These are phyloP conservation scores for Pegea sp. DNA, from an alignment of 23 tunicate genomes.

Conservation along the genomic window DNA sequence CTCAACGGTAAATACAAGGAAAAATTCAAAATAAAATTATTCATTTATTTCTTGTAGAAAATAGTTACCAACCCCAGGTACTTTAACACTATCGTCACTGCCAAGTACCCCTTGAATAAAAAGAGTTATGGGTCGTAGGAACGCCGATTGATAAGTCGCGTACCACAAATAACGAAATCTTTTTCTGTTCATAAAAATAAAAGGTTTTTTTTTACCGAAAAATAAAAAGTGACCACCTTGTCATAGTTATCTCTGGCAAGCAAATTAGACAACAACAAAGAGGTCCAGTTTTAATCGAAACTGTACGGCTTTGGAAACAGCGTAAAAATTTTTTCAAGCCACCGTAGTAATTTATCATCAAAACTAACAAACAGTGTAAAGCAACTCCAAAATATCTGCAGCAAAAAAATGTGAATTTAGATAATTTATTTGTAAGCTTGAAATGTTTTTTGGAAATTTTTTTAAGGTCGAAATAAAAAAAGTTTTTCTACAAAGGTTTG, in stretches of 20 bases:
- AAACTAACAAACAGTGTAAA: conserved; percentile 40
- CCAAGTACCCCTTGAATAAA: conserved; percentile 51
- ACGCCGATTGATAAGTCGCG: conserved; percentile 69
- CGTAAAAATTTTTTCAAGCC: conserved; percentile 18
- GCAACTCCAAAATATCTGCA: conserved; percentile 88
- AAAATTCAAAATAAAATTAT: no score
- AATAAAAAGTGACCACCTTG: background rate
- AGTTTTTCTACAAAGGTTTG: no score
- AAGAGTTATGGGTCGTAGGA: conserved; percentile 34
- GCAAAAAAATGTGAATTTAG: no score
- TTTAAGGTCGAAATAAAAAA: no score
- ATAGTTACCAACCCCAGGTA: conserved; percentile 25
- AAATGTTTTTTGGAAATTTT: no score
- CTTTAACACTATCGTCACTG: conserved; percentile 18
- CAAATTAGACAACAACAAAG: conserved; percentile 37
- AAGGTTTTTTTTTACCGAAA: background rate
- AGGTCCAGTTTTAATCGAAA: conserved; percentile 26
- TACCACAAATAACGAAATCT: conserved; percentile 40
- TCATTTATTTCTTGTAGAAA: background rate
- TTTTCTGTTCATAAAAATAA: conserved; percentile 14
- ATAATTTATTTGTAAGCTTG: no score
- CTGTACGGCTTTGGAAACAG: conserved; percentile 14
- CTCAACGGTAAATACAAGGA: no score
- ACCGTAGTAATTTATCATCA: conserved; percentile 72
- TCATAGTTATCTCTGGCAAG: conserved; percentile 34